Base-by-base conservation (phyloP, 2,113 vertebrate species). In the Heterotis niloticus region DNA sequence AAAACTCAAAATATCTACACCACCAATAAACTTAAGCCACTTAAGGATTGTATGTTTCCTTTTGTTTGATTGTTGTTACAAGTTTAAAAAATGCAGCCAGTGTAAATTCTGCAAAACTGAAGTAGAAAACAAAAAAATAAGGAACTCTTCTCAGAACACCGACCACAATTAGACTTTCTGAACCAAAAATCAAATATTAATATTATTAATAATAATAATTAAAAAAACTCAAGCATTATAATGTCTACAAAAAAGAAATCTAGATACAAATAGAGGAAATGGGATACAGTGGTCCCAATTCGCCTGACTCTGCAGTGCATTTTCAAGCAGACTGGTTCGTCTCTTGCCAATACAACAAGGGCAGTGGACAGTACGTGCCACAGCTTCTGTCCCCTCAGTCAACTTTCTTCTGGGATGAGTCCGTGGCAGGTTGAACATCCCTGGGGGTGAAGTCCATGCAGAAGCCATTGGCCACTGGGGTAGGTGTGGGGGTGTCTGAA, bases 391-490 rank as follows among this genome's bases (percentile, higher is more conserved):
- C 13, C 68, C 28, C 28, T 70, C 68, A 70, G 68, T 70, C 28
- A 17, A 9, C 68, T 20, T 70, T 70, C 68, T 70, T 70, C 24
- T 28, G 68, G 28, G 68, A 16, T 16, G 2, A 28, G 17, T 44
- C 34, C 5, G 17, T 34, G 2, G 68, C 28, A 44, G 34, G 59
- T 62, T 62, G 2, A 20, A 20, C 59, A 0, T n/a, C 87, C 56
- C 92, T 90, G 5, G 93, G 93, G 79, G 92, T 94, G 89, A 94
- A 95, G 88, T 95, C 94, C 60, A 90, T 88, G 80, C 95, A 95
- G 92, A 94, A 93, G 83, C 91, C 92, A 28, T 88, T 92, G 24
- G 88, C 84, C 65, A 88, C 69, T 0, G 79, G 78, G 24, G 5
- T 80, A n/a, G 86, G 52, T 23, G 24, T 16, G 11, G 83, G 78